Evolutionary conservation across 2,888 invertebrate species (phyloP).

Genomic region (Parthenolecanium corni): DNA sequence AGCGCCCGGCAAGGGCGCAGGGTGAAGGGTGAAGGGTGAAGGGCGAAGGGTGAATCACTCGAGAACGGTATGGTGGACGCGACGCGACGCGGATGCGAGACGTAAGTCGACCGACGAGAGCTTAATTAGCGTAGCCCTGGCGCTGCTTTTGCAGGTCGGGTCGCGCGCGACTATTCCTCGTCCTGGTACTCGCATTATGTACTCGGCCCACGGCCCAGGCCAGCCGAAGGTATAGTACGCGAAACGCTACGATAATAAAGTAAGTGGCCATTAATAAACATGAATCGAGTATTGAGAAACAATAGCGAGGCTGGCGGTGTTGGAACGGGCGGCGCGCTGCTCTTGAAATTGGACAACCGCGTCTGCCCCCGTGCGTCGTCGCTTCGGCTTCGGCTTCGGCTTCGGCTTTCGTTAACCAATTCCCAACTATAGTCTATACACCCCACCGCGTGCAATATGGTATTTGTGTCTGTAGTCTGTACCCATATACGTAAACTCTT

Average conservation of each 20-base stretch:
- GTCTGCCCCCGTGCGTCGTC: background rate
- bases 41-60: too few relatives aligned
- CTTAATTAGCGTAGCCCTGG: too few relatives aligned
- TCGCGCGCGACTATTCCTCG: too few relatives aligned
- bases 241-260: background rate
- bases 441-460: background rate
- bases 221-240: too few relatives aligned
- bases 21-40: too few relatives aligned
- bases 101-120: too few relatives aligned
- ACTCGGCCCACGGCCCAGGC: too few relatives aligned
- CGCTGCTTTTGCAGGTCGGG: too few relatives aligned
- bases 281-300: slow-evolving; percentile 16
- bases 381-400: background rate
- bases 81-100: too few relatives aligned
- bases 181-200: too few relatives aligned
- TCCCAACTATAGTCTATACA: background rate
- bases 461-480: background rate
- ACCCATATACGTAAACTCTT: background rate
- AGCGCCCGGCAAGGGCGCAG: too few relatives aligned
- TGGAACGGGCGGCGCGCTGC: background rate
- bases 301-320: slow-evolving; percentile 2
- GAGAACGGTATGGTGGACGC: too few relatives aligned
- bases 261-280: slow-evolving; percentile 16
- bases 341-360: slow-evolving; percentile 9
- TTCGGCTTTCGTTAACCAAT: background rate